A percentile compares a stretch with the other conserved stretches of the same genome.
phyloP scores from a whole-genome alignment of 2,888 invertebrate species.

The Smittia aterrima region DNA sequence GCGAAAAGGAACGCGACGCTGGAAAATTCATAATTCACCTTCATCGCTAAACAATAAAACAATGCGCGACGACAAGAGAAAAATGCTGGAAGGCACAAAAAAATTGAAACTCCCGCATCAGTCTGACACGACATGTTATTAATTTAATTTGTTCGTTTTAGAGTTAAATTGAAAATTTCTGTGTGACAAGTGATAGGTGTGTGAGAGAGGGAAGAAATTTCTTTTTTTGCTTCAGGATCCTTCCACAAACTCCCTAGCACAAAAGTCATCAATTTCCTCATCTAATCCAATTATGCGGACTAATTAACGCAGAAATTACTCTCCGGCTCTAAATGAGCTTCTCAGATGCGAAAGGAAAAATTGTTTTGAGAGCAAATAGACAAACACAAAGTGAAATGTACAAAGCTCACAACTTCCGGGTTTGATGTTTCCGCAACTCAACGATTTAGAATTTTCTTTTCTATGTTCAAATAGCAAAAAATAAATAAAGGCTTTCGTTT shows the following conservation, averaged over 20 bases:
- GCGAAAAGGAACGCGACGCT: background rate
- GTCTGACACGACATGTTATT: conserved; percentile 27
- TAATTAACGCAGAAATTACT: conserved; percentile 23
- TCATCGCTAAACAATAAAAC: conserved; percentile 33
- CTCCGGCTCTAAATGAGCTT: background rate
- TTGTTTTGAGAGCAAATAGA: background rate
- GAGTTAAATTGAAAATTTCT: background rate
- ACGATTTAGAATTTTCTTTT: background rate
- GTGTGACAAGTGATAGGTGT: background rate
- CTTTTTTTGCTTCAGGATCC: background rate
- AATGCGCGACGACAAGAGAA: background rate
- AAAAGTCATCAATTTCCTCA: background rate
- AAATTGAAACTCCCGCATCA: conserved; percentile 17
- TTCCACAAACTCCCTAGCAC: background rate
- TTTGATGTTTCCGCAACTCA: background rate
- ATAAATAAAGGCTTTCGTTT: conserved; percentile 31
- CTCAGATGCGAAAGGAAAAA: background rate
- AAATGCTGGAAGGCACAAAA: background rate
- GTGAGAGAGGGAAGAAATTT: background rate
- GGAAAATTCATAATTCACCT: conserved; percentile 33
- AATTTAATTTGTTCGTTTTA: conserved; percentile 27
- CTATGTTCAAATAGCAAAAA: conserved; percentile 2
- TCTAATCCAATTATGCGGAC: conserved; percentile 20
- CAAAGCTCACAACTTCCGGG: background rate
- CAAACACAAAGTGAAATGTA: background rate